Conservation (phyloP, 2,113 vertebrate species). For the Pongo pygmaeus region DNA sequence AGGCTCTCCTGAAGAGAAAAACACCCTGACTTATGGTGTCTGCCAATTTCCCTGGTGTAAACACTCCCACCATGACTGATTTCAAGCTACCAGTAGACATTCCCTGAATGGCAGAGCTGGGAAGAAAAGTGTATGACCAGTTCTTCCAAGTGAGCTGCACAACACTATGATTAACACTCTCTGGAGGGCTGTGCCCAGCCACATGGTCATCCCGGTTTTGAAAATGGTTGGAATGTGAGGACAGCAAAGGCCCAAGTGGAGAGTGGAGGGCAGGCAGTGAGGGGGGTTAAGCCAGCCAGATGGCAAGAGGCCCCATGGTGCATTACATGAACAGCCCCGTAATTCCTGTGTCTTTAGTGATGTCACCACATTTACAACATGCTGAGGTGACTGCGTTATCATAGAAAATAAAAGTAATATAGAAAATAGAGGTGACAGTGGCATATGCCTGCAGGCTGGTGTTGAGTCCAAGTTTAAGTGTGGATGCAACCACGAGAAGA, state of each 20-base stretch:
- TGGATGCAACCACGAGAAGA: not conserved
- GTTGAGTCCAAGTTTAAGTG: too few species aligned
- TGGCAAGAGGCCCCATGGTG: fast-evolving
- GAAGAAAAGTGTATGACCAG: not conserved
- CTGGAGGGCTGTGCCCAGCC: not conserved
- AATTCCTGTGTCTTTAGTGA: fast-evolving
- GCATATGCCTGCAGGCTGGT: fast-evolving
- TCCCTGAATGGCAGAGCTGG: not conserved
- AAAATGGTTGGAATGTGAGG: too few species aligned
- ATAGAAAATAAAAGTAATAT: fast-evolving
- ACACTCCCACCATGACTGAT: not conserved
- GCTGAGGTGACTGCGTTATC: fast-evolving
- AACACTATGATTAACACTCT: fast-evolving
- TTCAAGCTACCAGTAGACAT: not conserved
- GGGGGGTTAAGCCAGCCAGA: not conserved
- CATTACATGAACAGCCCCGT: fast-evolving
- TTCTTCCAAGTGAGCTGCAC: not conserved
- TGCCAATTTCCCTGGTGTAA: not conserved
- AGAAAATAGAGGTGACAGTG: fast-evolving
- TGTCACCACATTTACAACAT: fast-evolving
- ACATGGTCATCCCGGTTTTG: fast-evolving
- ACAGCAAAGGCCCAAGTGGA: fast-evolving
- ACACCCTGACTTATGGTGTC: not conserved
- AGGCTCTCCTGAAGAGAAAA: not conserved
- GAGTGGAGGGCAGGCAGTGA: fast-evolving